phyloP scores from a whole-genome alignment of 1,140 invertebrate species.

The Drosophila grimshawi region DNA sequence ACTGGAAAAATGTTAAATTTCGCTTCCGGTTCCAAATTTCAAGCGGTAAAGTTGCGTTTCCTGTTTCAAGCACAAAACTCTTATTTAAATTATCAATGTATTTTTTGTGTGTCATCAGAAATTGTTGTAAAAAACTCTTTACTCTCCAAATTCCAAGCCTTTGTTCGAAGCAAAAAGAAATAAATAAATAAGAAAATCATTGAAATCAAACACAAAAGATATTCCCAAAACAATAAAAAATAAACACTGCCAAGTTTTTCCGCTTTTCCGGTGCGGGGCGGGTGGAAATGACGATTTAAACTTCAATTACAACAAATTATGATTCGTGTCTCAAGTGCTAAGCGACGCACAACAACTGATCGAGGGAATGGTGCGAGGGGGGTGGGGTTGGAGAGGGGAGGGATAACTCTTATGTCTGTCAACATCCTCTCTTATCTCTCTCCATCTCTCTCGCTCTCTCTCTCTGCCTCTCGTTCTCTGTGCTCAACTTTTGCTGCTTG shows the following conservation, averaged over 20 bases:
- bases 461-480: constrained; percentile 7
- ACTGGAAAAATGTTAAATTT: background rate
- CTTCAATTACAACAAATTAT: constrained; percentile 79
- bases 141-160: background rate
- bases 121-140: no score
- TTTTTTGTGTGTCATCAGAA: background rate
- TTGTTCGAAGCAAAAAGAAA: no score
- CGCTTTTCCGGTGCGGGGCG: background rate
- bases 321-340: constrained; percentile 61
- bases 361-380: background rate
- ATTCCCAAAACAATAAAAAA: background rate
- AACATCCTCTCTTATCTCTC: no score
- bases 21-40: background rate
- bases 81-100: background rate
- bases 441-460: background rate
- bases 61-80: background rate
- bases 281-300: constrained; percentile 59
- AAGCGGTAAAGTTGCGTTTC: background rate
- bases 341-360: constrained; percentile 25
- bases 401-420: constrained; percentile 7
- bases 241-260: constrained; percentile 45
- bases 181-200: constrained; percentile 35
- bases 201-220: constrained; percentile 48
- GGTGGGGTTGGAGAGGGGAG: background rate
- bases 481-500: constrained; percentile 3